Evolutionary conservation across 1,140 invertebrate species (phyloP).

Genomic region (Pachyrhynchus sulphureomaculatus): DNA sequence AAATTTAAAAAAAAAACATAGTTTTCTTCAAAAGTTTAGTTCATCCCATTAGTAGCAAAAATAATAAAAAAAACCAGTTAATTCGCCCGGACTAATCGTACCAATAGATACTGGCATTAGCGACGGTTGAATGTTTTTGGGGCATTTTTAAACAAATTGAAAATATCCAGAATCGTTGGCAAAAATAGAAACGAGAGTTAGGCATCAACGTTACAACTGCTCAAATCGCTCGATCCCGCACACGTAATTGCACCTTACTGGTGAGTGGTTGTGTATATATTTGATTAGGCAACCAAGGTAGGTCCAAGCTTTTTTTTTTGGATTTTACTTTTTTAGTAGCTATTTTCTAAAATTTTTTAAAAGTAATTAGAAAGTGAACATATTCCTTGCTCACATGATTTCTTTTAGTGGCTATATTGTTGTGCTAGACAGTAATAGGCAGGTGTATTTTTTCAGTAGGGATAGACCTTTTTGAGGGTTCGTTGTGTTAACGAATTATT

Average conservation of each 20-base stretch:
- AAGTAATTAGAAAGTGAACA: not conserved
- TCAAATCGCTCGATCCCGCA: conserved; percentile 9
- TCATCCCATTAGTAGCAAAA: no score
- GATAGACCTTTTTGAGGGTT: no score
- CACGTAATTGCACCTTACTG: conserved; percentile 10
- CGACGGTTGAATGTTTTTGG: conserved; percentile 12
- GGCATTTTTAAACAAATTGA: conserved; percentile 24
- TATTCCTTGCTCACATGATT: not conserved
- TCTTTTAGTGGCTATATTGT: no score
- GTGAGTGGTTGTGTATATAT: conserved; percentile 10
- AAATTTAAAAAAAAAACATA: no score
- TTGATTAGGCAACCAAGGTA: conserved; percentile 3
- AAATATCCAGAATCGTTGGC: conserved; percentile 22
- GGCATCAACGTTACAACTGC: not conserved
- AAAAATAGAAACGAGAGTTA: conserved; percentile 18
- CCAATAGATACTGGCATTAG: no score
- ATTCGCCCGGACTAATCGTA: no score
- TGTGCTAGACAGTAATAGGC: no score
- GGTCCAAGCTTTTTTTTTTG: not conserved
- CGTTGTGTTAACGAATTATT: no score
- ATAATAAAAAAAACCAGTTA: no score
- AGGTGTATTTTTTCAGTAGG: no score
- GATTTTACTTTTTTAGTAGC: no score
- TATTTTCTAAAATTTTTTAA: not conserved
- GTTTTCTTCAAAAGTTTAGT: no score